Evolutionary conservation across 1,140 invertebrate species (phyloP).

Genomic region (Phortica variegata): DNA sequence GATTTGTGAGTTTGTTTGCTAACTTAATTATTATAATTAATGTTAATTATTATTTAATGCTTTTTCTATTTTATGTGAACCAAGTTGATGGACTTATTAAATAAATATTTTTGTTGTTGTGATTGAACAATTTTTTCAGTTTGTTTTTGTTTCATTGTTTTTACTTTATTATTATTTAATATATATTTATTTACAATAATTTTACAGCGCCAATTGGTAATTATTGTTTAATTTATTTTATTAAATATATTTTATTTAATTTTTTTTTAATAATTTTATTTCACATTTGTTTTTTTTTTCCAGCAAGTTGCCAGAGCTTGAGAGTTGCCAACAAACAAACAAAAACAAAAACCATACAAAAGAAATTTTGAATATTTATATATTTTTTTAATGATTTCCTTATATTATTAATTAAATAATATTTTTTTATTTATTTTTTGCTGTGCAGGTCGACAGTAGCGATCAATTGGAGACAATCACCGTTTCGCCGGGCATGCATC

Average conservation of each 20-base stretch:
- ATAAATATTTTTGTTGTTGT: conserved; percentile 46
- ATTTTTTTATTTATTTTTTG: neutral
- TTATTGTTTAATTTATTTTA: neutral
- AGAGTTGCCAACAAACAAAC: too few species aligned
- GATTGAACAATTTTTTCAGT: conserved; percentile 31
- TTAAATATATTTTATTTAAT: neutral
- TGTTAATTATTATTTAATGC: too few species aligned
- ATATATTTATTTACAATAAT: neutral
- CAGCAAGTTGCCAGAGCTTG: too few species aligned
- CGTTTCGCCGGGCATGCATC: conserved; percentile 71
- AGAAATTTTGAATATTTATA: too few species aligned
- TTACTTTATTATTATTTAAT: conserved; percentile 5
- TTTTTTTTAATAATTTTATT: too few species aligned
- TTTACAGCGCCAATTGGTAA: conserved; percentile 7
- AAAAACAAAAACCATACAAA: too few species aligned
- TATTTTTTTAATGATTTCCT: neutral
- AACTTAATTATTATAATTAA: too few species aligned
- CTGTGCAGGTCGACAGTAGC: conserved; percentile 64
- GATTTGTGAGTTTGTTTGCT: too few species aligned
- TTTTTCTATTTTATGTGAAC: too few species aligned
- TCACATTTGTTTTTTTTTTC: too few species aligned
- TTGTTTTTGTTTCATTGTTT: conserved; percentile 8
- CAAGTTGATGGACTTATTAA: too few species aligned
- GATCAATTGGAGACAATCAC: conserved; percentile 70
- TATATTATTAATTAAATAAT: conserved; percentile 4